phyloP scores from a whole-genome alignment of 2,888 invertebrate species.

The Loripinus fragilis region DNA sequence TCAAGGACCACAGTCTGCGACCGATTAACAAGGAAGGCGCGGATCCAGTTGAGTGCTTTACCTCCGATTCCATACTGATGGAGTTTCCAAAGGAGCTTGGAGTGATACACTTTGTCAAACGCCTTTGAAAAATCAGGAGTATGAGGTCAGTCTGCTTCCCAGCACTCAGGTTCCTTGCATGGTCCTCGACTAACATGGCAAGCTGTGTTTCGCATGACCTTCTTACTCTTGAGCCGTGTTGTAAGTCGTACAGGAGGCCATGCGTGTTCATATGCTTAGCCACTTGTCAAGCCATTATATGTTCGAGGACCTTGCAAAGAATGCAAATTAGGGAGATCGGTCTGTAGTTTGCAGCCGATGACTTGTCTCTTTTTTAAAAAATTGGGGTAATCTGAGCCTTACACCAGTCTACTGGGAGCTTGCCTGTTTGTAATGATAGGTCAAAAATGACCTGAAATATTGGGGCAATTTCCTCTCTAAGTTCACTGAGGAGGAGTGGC shows the following conservation, averaged over 20 bases:
- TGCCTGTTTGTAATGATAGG: too few species aligned
- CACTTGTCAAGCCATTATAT: not conserved
- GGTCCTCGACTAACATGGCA: not conserved
- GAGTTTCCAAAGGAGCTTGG: not conserved
- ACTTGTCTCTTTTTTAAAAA: not conserved
- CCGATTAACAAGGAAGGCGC: not conserved
- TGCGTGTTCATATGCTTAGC: not conserved
- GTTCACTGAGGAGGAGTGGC: not conserved
- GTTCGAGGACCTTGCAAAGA: not conserved
- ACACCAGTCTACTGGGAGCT: not conserved
- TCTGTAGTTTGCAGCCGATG: not conserved
- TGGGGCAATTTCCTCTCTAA: not conserved
- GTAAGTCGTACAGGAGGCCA: not conserved
- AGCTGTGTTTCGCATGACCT: conserved; percentile 8
- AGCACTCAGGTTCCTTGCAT: not conserved
- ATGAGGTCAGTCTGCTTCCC: not conserved
- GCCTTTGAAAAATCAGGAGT: not conserved
- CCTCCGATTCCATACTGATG: not conserved
- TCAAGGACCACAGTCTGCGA: not conserved
- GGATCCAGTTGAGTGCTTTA: not conserved
- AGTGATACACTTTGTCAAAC: too few species aligned
- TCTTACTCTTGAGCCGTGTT: not conserved
- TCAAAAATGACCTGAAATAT: not conserved
- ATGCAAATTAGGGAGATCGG: not conserved
- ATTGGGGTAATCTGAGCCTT: not conserved